These are phyloP conservation scores for Dendrocincla tyrannina DNA, from an alignment of 2,797 vertebrate species.

Conservation along the genomic window DNA sequence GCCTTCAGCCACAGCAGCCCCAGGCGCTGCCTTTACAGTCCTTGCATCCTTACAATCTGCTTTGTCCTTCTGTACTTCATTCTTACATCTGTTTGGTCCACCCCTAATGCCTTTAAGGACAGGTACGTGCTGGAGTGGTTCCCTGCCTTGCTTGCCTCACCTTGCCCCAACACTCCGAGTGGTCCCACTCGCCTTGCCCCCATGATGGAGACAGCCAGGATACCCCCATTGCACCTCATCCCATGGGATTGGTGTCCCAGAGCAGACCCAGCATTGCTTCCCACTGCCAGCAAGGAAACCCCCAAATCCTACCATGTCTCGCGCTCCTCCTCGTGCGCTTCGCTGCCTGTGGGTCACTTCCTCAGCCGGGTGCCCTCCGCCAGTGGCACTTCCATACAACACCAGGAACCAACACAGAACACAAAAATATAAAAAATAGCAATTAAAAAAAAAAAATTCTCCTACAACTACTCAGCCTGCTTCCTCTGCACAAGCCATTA, in stretches of 20 bases:
- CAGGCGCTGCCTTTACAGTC: not conserved
- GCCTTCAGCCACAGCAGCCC: not conserved
- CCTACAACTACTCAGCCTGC: not conserved
- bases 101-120: not conserved
- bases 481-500: not conserved
- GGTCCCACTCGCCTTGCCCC: not conserved
- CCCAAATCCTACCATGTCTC: constrained; percentile 62
- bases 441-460: not conserved
- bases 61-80: not conserved
- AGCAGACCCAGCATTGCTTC: not conserved
- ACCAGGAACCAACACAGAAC: not conserved
- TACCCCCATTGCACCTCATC: rapidly evolving
- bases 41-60: not conserved
- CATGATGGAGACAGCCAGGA: not conserved
- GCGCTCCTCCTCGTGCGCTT: not conserved
- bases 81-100: not conserved
- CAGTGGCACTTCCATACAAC: not conserved
- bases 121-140: rapidly evolving
- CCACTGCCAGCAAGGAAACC: not conserved
- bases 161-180: not conserved
- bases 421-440: not conserved
- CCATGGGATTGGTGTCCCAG: not conserved
- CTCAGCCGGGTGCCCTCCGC: not conserved
- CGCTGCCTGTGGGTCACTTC: not conserved
- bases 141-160: not conserved